Base-by-base conservation (phyloP, 2,888 invertebrate species). In the Oligia latruncula region DNA sequence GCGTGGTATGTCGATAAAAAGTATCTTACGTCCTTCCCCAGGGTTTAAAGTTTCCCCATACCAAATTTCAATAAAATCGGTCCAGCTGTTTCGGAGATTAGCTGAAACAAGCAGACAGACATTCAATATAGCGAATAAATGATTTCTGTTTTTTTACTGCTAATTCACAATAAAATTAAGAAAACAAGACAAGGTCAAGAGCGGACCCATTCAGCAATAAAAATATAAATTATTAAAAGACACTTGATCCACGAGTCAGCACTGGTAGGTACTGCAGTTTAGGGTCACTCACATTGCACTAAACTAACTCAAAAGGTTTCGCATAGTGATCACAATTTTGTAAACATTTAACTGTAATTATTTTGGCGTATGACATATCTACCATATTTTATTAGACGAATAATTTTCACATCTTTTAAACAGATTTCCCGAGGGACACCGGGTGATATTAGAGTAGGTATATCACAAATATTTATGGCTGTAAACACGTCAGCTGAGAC, bases 401-500 rank as follows among this genome's bases (percentile, higher is more conserved):
- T 66, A 23, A 77, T 70, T 65, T 73, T 72, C 58, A 49, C 43
- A 68, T 66, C 43, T 80, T 64, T 84, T 62, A 72, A 52, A 72
- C 60, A 80, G 52, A 82, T 84, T 82, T 82, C 82, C 73, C 68
- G 17, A 43, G 64, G 80, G 85, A 73, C 58, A 46, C 62, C n/a
- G 29, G 40, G 35, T 40, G 17, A 66, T 60, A 20, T 83, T 71
- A 71, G 64, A 70, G 64, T n/a, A n/a, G n/a, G n/a, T 73, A 65
- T 23, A 73, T 73, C 73, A 73, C 80, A 82, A 64, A 80, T 80
- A 82, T 80, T 65, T 73, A 85, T 60, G 43, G 29, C 43, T 29
- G 15, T 29, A 79, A 71, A 84, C 55, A 82, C 43, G 64, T 49
- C 80, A n/a, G 17, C 49, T 11, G 80, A 64, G 72, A 64, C 67